Conservation (phyloP, 2,797 vertebrate species). For the Champsocephalus gunnari region DNA sequence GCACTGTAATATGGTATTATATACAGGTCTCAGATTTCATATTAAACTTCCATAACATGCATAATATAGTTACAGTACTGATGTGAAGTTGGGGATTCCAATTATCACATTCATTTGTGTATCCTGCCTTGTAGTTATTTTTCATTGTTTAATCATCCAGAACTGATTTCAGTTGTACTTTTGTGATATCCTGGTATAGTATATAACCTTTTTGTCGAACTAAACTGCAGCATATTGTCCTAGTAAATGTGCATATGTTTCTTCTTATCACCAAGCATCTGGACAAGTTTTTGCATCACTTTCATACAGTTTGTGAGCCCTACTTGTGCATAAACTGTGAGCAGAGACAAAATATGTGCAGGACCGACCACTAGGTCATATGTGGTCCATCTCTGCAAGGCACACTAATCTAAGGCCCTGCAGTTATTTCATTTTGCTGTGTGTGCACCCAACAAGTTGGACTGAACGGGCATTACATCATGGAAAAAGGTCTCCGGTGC, state of each 20-base stretch:
- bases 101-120: constrained; percentile 14
- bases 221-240: constrained; percentile 13
- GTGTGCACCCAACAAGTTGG: constrained; percentile 60
- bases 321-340: constrained; percentile 39
- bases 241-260: constrained; percentile 9
- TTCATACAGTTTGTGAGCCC: constrained; percentile 12
- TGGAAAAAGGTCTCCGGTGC: constrained; percentile 73
- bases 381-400: constrained; percentile 60
- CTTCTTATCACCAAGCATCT: constrained; percentile 27
- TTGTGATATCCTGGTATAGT: neutral
- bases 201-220: neutral
- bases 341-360: constrained; percentile 46
- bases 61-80: constrained; percentile 8
- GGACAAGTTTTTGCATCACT: constrained; percentile 23
- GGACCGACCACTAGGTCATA: constrained; percentile 22
- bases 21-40: constrained; percentile 20
- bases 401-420: constrained; percentile 69
- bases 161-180: constrained; percentile 18
- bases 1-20: neutral
- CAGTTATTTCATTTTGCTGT: constrained; percentile 73
- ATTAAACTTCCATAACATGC: constrained; percentile 6
- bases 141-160: constrained; percentile 20
- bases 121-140: neutral
- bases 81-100: constrained; percentile 1
- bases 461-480: constrained; percentile 75